Base-by-base conservation (phyloP, 2,797 vertebrate genomes). In the Limosa lapponica region DNA sequence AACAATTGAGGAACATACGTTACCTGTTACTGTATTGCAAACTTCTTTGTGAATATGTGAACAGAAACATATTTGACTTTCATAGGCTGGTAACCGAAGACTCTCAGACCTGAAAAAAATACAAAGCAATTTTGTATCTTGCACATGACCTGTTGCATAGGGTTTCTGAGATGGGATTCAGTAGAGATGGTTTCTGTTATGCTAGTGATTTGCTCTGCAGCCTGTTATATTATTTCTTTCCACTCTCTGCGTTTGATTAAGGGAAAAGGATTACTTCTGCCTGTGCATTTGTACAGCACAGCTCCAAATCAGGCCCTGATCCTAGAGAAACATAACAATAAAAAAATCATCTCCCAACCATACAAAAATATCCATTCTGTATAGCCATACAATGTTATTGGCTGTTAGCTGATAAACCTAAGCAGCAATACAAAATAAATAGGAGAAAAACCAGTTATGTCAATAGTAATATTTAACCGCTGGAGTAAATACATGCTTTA, bases 51-150 rank as follows among this genome's bases (percentile, higher is more conserved):
- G 46, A 91, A 66, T 37, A 74, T 28, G 17, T 43, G 75, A 94
- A 64, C 49, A 77, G 81, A 96, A 97, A 93, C 46, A 39, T 24
- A 65, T 51, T 66, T 84, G 41, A 85, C 64, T n/a, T 28, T 80
- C 69, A 52, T 11, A 87, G 83, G 80, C 58, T 89, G 79, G 39
- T 79, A 87, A 92, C 51, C 93, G 72, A 73, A 90, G 41, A 90
- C 69, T 70, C 43, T 78, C 37, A 78, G 30, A 54, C 13, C 37
- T 9, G 17, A 66, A 77, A 65, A 74, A 87, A 20, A 46, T 90
- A 54, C 3, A 73, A 95, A 93, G 16, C 24, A 64, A 61, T 77
- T 70, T 39, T 75, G 9, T 28, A 10, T 46, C 23, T 18, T 71
- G 61, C 52, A 74, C 52, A 61, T 79, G 41, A 23, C n/a, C 8